Conservation (phyloP, 2,113 vertebrate species). For the Rallus limicola region DNA sequence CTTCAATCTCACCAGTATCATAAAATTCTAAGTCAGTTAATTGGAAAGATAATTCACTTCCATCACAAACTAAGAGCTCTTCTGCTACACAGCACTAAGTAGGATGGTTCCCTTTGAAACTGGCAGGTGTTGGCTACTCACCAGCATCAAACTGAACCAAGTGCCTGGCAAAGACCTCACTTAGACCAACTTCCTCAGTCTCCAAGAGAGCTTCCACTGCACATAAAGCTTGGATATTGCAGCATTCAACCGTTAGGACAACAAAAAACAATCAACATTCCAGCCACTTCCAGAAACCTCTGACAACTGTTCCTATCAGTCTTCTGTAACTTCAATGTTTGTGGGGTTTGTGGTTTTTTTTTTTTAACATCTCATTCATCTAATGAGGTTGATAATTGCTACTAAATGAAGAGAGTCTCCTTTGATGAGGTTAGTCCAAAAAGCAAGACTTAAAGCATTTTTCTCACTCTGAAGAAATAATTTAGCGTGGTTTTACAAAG, state of each 20-base stretch:
- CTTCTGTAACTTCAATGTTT: background rate
- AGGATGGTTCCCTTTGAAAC: background rate
- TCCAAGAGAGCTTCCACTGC: background rate
- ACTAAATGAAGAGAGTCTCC: background rate
- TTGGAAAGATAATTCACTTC: background rate
- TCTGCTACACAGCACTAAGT: background rate
- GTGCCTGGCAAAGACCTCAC: background rate
- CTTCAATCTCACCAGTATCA: background rate
- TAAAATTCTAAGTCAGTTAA: background rate
- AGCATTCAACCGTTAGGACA: background rate
- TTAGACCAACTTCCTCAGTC: background rate
- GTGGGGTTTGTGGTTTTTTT: background rate
- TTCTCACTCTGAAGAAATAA: background rate
- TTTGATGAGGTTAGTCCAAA: background rate
- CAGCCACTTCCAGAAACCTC: background rate
- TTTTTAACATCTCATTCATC: background rate
- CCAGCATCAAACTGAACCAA: background rate
- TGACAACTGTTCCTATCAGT: background rate
- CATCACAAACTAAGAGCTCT: background rate
- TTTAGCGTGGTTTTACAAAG: background rate
- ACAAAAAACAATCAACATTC: background rate
- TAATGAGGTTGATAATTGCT: background rate
- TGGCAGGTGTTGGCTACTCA: fast-evolving
- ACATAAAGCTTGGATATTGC: background rate
- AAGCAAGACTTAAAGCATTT: background rate